Percentiles rank a stretch among this genome's conserved stretches.
Evolutionary conservation across 2,888 invertebrate species (phyloP).

Genomic region (Pimpla rufipes): DNA sequence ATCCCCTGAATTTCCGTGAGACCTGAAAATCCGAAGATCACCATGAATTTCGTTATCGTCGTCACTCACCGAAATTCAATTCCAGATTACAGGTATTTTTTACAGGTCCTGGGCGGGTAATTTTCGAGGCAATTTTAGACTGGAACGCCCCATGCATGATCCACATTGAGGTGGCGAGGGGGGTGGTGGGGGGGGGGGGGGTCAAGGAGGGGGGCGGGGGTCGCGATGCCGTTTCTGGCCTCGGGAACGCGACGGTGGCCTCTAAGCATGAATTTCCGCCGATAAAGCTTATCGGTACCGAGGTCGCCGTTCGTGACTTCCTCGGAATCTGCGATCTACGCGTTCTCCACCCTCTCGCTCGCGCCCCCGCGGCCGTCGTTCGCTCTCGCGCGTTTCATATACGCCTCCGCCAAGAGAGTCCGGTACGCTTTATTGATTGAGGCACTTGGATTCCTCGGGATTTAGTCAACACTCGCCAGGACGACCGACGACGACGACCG

Average conservation of each 20-base stretch:
- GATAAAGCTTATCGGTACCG: slow-evolving; percentile 73
- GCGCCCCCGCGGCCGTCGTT: not conserved
- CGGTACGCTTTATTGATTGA: slow-evolving; percentile 67
- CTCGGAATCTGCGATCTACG: slow-evolving; percentile 69
- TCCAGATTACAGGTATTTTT: not conserved
- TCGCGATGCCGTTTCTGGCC: slow-evolving; percentile 59
- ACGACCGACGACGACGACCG: not conserved
- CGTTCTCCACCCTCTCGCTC: slow-evolving; percentile 37
- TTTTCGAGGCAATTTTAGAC: not conserved
- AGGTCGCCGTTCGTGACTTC: slow-evolving; percentile 72
- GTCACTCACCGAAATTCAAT: not conserved
- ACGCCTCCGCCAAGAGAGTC: slow-evolving; percentile 38
- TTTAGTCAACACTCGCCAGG: slow-evolving; percentile 70
- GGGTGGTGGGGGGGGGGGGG: not conserved
- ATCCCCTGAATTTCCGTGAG: not conserved
- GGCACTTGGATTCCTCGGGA: slow-evolving; percentile 66
- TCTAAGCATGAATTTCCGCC: slow-evolving; percentile 75
- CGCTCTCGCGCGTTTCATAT: slow-evolving; percentile 4
- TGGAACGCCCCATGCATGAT: not conserved
- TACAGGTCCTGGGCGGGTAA: not conserved
- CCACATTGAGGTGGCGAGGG: too few species aligned
- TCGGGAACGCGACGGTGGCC: slow-evolving; percentile 65
- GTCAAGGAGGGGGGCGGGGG: not conserved
- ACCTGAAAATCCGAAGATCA: not conserved
- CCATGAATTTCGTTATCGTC: not conserved